A percentile compares a stretch with the other conserved stretches of the same genome.
Evolutionary conservation across 2,888 invertebrate species (phyloP).

Genomic region (Drosophila lutescens): DNA sequence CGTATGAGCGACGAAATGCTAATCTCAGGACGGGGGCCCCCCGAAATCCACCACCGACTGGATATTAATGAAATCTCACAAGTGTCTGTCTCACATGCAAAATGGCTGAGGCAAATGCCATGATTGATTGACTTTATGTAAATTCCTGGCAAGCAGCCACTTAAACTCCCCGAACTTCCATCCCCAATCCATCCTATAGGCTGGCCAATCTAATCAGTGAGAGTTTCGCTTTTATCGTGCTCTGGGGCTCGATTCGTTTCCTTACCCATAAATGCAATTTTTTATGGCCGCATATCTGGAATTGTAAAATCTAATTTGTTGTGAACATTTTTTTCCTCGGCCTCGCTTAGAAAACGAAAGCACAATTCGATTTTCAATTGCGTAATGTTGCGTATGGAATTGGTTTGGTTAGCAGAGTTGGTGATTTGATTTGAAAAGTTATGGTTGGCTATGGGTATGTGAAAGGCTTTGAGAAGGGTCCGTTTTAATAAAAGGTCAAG

Average conservation of each 20-base stretch:
- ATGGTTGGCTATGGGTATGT: constrained; percentile 37
- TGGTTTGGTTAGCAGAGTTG: constrained; percentile 34
- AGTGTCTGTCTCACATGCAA: constrained; percentile 71
- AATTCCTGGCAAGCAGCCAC: constrained; percentile 70
- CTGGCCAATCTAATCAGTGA: constrained; percentile 53
- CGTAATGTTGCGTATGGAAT: constrained; percentile 76
- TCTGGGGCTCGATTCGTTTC: constrained; percentile 63
- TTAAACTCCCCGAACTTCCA: constrained; percentile 40
- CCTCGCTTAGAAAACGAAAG: constrained; percentile 47
- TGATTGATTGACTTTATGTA: constrained; percentile 80
- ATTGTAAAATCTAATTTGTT: constrained; percentile 74
- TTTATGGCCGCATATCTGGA: constrained; percentile 50
- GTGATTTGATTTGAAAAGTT: constrained; percentile 68
- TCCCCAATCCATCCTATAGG: not conserved
- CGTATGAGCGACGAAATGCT: constrained; percentile 78
- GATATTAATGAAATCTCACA: constrained; percentile 77
- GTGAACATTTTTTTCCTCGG: constrained; percentile 43
- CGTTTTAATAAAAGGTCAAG: constrained; percentile 1
- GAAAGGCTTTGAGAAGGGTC: constrained; percentile 31
- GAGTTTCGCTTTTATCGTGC: constrained; percentile 65
- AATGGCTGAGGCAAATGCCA: constrained; percentile 67
- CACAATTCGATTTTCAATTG: constrained; percentile 75
- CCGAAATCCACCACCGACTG: constrained; percentile 19
- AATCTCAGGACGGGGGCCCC: constrained; percentile 49
- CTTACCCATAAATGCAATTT: constrained; percentile 54